Conservation (phyloP, 2,797 vertebrate genomes). For the Onychomys arenicola region DNA sequence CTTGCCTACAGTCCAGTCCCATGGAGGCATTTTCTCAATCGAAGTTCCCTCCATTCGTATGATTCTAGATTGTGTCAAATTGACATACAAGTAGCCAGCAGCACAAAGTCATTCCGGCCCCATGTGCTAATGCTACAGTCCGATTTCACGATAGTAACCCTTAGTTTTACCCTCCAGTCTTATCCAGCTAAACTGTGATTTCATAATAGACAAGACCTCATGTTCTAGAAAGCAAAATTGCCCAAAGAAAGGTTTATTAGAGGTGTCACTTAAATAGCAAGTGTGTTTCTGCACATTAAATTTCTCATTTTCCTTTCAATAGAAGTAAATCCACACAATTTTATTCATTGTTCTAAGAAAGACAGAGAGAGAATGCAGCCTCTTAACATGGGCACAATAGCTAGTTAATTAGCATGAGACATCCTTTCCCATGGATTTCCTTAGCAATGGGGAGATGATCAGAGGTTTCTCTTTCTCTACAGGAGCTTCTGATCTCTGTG, state of each 20-base stretch:
- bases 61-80: not conserved
- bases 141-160: not conserved
- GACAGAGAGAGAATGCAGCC: not conserved
- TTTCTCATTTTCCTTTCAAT: slow-evolving; percentile 53
- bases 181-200: slow-evolving; percentile 34
- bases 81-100: not conserved
- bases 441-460: slow-evolving; percentile 5
- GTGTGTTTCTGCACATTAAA: slow-evolving; percentile 30
- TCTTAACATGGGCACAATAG: slow-evolving; percentile 1
- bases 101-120: not conserved
- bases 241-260: slow-evolving; percentile 1
- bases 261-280: slow-evolving; percentile 2
- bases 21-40: not conserved
- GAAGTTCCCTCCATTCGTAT: not conserved
- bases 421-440: not conserved
- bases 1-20: not conserved
- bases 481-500: not conserved
- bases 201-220: slow-evolving; percentile 16
- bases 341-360: slow-evolving; percentile 50
- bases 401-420: slow-evolving; percentile 55
- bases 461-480: not conserved
- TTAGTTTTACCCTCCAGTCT: slow-evolving; percentile 38
- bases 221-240: slow-evolving; percentile 52
- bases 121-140: not conserved
- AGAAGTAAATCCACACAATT: slow-evolving; percentile 49